Conservation (phyloP, 2,113 vertebrate species). For the Pica pica region DNA sequence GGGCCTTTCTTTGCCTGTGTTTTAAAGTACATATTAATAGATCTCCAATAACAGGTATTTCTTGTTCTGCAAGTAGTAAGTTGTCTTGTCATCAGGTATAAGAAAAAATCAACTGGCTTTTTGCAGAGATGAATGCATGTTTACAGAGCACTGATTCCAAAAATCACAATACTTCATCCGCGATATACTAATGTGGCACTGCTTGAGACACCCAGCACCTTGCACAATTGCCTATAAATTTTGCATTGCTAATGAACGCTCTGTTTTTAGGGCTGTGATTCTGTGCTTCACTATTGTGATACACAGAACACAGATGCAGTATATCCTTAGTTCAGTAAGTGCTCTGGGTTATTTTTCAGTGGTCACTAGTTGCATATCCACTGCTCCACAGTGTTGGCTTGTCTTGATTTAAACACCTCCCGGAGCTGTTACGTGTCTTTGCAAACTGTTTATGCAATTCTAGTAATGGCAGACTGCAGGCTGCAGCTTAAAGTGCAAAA, state of each 20-base stretch:
- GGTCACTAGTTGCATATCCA: neutral
- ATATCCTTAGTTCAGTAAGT: neutral
- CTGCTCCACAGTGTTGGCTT: neutral
- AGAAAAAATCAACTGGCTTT: neutral
- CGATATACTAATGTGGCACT: neutral
- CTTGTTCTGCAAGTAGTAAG: neutral
- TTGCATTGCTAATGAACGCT: neutral
- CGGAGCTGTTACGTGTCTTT: neutral
- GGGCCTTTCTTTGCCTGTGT: neutral
- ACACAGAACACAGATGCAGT: neutral
- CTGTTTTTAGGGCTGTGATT: neutral
- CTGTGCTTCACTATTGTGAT: neutral
- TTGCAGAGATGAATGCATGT: neutral
- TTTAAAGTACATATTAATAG: neutral
- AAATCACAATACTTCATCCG: neutral
- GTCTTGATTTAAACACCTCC: neutral
- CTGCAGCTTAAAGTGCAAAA: neutral
- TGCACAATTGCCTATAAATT: neutral
- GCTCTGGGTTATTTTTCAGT: neutral
- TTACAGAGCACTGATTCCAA: neutral
- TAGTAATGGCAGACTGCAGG: neutral
- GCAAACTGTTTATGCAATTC: neutral
- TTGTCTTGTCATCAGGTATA: neutral
- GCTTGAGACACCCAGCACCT: neutral
- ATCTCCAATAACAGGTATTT: conserved; percentile 1